phyloP scores from a whole-genome alignment of 2,888 invertebrate genomes.

The Apocheima hispidaria region DNA sequence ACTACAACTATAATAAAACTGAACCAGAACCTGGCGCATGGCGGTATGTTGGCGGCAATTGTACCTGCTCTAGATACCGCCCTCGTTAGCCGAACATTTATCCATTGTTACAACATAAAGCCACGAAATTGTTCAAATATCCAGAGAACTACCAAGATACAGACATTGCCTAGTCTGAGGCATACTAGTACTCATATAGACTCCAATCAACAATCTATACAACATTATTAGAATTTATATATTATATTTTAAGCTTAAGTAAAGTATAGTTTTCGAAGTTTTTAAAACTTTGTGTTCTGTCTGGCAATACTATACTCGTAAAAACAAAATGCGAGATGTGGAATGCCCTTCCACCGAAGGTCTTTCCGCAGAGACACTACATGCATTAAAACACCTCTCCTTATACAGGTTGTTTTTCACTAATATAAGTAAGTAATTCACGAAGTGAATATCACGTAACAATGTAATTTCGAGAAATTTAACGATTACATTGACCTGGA shows the following conservation, averaged over 20 bases:
- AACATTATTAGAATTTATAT: no score
- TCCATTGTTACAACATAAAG: conserved; percentile 7
- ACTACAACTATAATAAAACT: neutral
- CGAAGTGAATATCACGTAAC: conserved; percentile 14
- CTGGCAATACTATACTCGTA: no score
- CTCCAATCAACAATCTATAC: no score
- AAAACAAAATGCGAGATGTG: neutral
- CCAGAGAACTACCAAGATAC: no score
- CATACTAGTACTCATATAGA: no score
- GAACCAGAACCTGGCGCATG: neutral
- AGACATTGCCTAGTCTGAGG: no score
- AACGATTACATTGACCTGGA: conserved; percentile 47
- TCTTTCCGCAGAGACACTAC: no score
- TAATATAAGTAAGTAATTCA: neutral
- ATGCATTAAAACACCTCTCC: neutral
- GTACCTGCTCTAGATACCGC: conserved; percentile 29
- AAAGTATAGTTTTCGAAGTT: no score
- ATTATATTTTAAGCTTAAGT: no score
- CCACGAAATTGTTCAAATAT: neutral
- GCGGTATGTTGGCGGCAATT: neutral
- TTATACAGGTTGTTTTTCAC: neutral
- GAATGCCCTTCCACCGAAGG: no score
- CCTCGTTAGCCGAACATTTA: conserved; percentile 12
- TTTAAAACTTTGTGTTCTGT: no score
- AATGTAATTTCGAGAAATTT: conserved; percentile 33